phyloP scores from a whole-genome alignment of 2,888 invertebrate species.

The Pyrrhosoma nymphula region DNA sequence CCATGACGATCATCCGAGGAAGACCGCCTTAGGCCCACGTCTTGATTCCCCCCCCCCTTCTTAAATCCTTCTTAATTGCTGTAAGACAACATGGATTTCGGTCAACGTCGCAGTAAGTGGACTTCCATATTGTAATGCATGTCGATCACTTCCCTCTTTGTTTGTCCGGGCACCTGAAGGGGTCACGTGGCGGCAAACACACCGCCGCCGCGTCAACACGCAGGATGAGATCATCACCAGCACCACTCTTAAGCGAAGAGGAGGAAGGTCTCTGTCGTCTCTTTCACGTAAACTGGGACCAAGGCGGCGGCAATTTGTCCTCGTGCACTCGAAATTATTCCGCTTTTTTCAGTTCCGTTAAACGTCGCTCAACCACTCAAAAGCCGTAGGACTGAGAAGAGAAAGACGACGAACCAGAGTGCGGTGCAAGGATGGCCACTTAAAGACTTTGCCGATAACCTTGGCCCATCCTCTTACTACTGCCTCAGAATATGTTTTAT shows the following conservation, averaged over 20 bases:
- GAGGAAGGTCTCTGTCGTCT: neutral
- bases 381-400: neutral
- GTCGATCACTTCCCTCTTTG: neutral
- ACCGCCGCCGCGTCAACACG: neutral
- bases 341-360: neutral
- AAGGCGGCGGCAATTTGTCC: neutral
- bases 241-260: neutral
- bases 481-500: no score
- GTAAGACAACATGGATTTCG: constrained; percentile 13
- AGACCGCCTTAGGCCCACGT: no score
- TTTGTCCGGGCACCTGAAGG: neutral
- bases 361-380: neutral
- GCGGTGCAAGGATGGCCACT: no score
- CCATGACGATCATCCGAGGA: neutral
- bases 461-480: no score
- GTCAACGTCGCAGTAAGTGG: neutral
- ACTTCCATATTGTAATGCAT: neutral
- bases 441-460: no score
- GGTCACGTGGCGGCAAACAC: neutral
- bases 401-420: no score
- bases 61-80: neutral
- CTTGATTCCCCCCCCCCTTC: neutral
- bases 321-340: neutral
- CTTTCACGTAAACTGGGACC: neutral
- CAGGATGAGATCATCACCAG: neutral